Base-by-base conservation (phyloP, 1,140 invertebrate species). In the Papilio helenus region DNA sequence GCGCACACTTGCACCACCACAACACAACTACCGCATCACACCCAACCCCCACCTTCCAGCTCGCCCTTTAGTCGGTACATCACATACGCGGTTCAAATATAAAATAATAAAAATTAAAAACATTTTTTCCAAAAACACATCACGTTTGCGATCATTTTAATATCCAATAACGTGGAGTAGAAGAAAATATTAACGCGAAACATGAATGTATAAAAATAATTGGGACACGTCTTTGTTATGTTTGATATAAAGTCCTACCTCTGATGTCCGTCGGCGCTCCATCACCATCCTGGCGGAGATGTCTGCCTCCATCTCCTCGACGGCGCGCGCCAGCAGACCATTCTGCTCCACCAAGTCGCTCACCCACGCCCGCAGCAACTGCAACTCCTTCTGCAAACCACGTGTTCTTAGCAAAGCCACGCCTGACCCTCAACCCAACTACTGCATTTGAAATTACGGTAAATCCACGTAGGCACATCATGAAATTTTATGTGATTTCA, bases 331-430 rank as follows among this genome's bases (percentile, higher is more conserved):
- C 71, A 94, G 88, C 51, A 94, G 82, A 9, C 88, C 84, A 81
- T 94, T 94, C 87, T 94, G 92, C 4, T 81, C 89, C 72, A 91
- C 86, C 83, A 94, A 84, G 85, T 94, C 92, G 20, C 85, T 80
- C 85, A 94, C 92, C 91, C 92, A 94, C 12, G 88, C 85, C 76
- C 87, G 80, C n/a, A 94, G 82, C 51, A 90, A 68, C 26, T 89
- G 82, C 79, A 92, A 84, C 86, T 93, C 89, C 79, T 87, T 86
- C 90, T 93, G 73, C 7, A 51, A 79, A 72, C 44, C 12, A 61
- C 0, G 5, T 39, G 18, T 4, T 76, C 23, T 51, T 26, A 18
- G 8, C 7, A 72, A 61, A 42, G 14, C 46, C 46, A 49, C 14
- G 3, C 3, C 46, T 10, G 46, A 3, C 51, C 1, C 16, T 18